A percentile compares a stretch with the other conserved stretches of the same genome.
phyloP scores from a whole-genome alignment of 2,797 vertebrate species.

The Manis javanica region DNA sequence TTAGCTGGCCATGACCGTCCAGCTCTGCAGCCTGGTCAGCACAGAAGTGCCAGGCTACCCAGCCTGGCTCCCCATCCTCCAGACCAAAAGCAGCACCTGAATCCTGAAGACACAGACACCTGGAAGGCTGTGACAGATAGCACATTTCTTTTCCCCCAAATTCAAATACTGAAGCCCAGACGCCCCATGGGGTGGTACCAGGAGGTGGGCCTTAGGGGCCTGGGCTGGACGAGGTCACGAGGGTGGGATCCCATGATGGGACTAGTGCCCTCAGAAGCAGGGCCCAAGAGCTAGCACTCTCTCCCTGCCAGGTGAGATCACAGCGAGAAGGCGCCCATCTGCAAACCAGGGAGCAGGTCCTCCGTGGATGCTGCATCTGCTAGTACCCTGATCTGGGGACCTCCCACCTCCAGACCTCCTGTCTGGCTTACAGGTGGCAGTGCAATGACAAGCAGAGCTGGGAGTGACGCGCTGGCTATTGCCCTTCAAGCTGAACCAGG shows the following conservation, averaged over 20 bases:
- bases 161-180: background rate
- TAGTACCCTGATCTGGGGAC: accelerated
- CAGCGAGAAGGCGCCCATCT: background rate
- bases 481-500: background rate
- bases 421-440: too few species aligned
- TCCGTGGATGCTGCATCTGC: accelerated
- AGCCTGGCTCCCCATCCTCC: background rate
- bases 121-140: background rate
- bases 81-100: background rate
- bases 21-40: too few species aligned
- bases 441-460: background rate
- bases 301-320: too few species aligned
- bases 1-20: too few species aligned
- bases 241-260: background rate
- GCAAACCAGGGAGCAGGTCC: background rate
- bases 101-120: too few species aligned
- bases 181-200: background rate
- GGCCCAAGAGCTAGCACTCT: background rate
- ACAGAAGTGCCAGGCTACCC: background rate
- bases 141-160: background rate
- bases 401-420: too few species aligned
- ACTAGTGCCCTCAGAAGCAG: background rate
- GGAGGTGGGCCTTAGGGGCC: background rate
- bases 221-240: background rate
- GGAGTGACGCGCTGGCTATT: background rate